phyloP scores from a whole-genome alignment of 2,888 invertebrate genomes.

The Noctua fimbriata region DNA sequence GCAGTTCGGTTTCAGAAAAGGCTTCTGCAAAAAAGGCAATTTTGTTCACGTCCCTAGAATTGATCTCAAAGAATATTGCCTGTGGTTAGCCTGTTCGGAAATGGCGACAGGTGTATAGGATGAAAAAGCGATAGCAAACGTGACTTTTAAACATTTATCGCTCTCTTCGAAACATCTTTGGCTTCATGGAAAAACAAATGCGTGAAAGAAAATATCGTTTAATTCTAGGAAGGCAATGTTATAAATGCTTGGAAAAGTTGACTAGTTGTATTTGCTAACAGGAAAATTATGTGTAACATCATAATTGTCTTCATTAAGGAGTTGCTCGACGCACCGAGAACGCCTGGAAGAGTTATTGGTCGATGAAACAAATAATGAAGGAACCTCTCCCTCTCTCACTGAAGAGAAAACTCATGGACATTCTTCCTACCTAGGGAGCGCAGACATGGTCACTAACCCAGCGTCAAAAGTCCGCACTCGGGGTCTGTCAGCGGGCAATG shows the following conservation, averaged over 20 bases:
- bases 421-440: too few relatives aligned
- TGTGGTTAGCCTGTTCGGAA: slow-evolving; percentile 24
- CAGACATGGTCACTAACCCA: too few relatives aligned
- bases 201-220: not conserved
- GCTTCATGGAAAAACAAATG: slow-evolving; percentile 6
- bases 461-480: too few relatives aligned
- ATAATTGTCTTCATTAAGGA: not conserved
- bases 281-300: not conserved
- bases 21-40: not conserved
- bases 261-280: not conserved
- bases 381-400: too few relatives aligned
- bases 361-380: too few relatives aligned
- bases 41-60: slow-evolving; percentile 14
- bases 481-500: too few relatives aligned
- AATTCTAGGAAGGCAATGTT: not conserved
- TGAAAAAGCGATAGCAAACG: slow-evolving; percentile 33
- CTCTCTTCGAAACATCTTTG: slow-evolving; percentile 23
- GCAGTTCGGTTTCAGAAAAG: slow-evolving; percentile 4
- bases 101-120: slow-evolving; percentile 20
- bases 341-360: too few relatives aligned
- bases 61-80: slow-evolving; percentile 16
- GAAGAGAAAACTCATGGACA: too few relatives aligned
- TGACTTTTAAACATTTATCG: slow-evolving; percentile 32
- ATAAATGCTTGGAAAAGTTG: not conserved
- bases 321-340: too few relatives aligned